Evolutionary conservation across 2,113 vertebrate genomes (phyloP).

Genomic region (Mystacornis crossleyi): DNA sequence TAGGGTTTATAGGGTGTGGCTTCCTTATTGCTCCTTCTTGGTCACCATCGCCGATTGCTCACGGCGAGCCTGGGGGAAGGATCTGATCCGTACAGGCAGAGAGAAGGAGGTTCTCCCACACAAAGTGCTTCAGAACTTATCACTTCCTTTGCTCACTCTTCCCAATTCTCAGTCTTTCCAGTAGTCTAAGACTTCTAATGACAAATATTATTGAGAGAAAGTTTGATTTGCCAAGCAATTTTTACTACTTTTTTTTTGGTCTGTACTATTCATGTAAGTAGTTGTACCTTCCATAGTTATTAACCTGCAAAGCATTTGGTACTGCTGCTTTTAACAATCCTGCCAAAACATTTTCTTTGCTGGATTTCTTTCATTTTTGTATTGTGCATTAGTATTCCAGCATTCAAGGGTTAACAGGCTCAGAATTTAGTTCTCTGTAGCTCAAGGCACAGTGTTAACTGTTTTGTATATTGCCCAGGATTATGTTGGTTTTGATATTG

Average conservation of each 20-base stretch:
- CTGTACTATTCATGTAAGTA: neutral
- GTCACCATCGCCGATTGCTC: neutral
- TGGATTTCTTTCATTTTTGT: neutral
- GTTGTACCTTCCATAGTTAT: neutral
- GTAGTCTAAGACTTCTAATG: neutral
- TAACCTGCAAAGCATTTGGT: neutral
- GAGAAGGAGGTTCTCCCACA: neutral
- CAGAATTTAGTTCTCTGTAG: neutral
- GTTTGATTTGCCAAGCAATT: neutral
- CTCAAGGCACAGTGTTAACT: neutral
- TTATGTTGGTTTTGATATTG: neutral
- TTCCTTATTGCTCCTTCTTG: neutral
- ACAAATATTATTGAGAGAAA: neutral
- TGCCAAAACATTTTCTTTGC: neutral
- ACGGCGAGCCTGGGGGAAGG: neutral
- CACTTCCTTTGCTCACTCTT: neutral
- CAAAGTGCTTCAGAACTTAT: neutral
- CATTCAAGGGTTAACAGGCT: neutral
- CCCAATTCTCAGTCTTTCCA: neutral
- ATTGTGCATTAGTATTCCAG: neutral
- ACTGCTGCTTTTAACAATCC: neutral
- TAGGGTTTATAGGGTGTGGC: neutral
- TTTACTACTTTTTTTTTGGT: neutral
- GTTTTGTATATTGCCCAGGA: neutral
- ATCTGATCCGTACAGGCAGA: accelerated